Conservation (phyloP, 2,888 invertebrate species). For the Apocheima hispidaria region DNA sequence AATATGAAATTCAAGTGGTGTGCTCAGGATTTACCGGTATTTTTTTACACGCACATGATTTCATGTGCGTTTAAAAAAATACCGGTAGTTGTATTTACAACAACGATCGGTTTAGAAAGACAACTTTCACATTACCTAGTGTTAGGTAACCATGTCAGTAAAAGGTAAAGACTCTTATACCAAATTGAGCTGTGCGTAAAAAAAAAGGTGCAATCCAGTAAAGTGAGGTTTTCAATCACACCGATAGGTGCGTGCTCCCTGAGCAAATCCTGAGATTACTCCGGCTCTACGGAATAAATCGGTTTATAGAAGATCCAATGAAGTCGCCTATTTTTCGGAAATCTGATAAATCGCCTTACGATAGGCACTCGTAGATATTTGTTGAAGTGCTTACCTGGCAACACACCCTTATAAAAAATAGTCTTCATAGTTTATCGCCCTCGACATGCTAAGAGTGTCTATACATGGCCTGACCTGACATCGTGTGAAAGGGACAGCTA, state of each 20-base stretch:
- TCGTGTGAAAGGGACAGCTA: too few species aligned
- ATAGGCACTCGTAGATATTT: slow-evolving; percentile 11
- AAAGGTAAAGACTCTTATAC: too few species aligned
- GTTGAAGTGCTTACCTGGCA: slow-evolving; percentile 11
- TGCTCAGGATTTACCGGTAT: too few species aligned
- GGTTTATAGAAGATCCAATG: slow-evolving; percentile 46
- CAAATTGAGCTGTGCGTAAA: slow-evolving; percentile 22
- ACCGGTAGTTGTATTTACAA: too few species aligned
- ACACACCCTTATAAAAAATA: background rate
- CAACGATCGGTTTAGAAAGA: too few species aligned
- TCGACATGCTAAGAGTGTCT: too few species aligned
- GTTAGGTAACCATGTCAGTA: too few species aligned
- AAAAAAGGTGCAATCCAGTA: slow-evolving; percentile 35
- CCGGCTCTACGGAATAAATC: slow-evolving; percentile 50
- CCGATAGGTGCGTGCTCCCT: slow-evolving; percentile 50
- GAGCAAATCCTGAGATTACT: slow-evolving; percentile 53
- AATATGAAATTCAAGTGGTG: too few species aligned
- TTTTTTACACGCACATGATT: too few species aligned
- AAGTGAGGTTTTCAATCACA: slow-evolving; percentile 49
- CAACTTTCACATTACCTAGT: too few species aligned
- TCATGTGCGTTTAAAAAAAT: too few species aligned
- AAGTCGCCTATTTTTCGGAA: slow-evolving; percentile 39
- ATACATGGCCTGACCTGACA: too few species aligned
- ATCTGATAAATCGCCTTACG: slow-evolving; percentile 46
- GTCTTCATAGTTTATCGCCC: background rate